Conservation (phyloP, 2,113 vertebrate genomes). For the Mandrillus leucophaeus region DNA sequence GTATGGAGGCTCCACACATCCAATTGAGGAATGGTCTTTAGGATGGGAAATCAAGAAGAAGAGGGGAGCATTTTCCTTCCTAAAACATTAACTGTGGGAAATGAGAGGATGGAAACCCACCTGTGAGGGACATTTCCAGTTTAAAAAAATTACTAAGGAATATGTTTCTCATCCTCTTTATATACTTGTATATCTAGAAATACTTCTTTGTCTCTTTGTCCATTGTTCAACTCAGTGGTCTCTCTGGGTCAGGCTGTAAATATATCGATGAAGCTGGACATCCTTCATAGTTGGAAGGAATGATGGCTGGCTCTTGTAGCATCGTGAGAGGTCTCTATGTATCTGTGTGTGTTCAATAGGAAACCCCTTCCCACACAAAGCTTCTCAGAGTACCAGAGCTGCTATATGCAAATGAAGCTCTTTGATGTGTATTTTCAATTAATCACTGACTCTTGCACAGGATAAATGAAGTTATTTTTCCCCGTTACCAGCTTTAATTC, state of each 20-base stretch:
- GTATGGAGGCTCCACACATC: not conserved
- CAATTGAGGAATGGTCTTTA: not conserved
- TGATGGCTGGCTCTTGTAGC: not conserved
- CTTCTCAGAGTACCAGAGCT: not conserved
- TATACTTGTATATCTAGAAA: conserved; percentile 29
- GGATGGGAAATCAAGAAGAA: not conserved
- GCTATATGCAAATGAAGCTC: conserved; percentile 47
- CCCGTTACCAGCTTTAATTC: conserved; percentile 20
- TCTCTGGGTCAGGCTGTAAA: not conserved
- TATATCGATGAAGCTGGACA: not conserved
- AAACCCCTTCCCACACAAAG: not conserved
- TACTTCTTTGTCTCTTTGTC: not conserved
- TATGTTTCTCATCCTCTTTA: conserved; percentile 42
- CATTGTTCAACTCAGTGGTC: not conserved
- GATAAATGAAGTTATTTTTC: conserved; percentile 44
- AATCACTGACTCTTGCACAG: not conserved
- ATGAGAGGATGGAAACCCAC: not conserved
- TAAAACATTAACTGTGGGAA: conserved; percentile 8
- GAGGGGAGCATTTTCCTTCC: not conserved
- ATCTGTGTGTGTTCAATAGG: not conserved
- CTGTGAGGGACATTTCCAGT: not conserved
- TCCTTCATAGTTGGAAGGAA: not conserved
- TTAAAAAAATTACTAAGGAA: conserved; percentile 37
- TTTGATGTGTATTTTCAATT: conserved; percentile 58
- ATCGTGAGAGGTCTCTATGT: not conserved